Evolutionary conservation across 2,113 vertebrate genomes (phyloP).

Genomic region (Ochotona princeps): DNA sequence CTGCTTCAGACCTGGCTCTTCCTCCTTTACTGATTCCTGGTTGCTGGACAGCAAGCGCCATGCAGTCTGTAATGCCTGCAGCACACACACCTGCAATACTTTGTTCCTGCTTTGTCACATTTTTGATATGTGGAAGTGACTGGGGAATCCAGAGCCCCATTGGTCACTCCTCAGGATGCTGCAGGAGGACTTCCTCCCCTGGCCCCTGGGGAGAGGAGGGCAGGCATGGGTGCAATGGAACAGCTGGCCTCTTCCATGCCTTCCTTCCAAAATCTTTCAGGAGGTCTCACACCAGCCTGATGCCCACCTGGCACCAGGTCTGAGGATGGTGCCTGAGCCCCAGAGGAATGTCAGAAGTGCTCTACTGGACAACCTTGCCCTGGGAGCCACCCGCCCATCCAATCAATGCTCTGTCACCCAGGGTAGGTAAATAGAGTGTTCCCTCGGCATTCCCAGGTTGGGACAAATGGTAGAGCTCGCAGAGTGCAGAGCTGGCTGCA

Average conservation of each 20-base stretch:
- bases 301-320: conserved; percentile 92
- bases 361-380: too few relatives aligned
- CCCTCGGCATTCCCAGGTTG: neutral
- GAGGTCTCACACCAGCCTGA: conserved; percentile 82
- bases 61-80: neutral
- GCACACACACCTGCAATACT: neutral
- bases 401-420: too few relatives aligned
- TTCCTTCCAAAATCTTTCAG: conserved; percentile 77
- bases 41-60: neutral
- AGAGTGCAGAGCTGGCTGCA: too few relatives aligned
- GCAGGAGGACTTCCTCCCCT: neutral
- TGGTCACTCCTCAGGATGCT: neutral
- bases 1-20: neutral
- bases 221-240: neutral
- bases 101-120: neutral
- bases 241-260: neutral
- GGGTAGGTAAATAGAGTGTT: too few relatives aligned
- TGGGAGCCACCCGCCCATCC: conserved; percentile 84
- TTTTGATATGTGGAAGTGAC: neutral
- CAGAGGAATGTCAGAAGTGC: conserved; percentile 87
- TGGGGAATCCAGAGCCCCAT: neutral
- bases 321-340: conserved; percentile 84
- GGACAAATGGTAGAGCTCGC: neutral
- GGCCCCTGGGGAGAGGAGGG: neutral
- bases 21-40: rapidly evolving